Evolutionary conservation across 1,140 invertebrate species (phyloP), one percentile per base, ranked within the genome.

Genomic region (Aplysia californica): DNA sequence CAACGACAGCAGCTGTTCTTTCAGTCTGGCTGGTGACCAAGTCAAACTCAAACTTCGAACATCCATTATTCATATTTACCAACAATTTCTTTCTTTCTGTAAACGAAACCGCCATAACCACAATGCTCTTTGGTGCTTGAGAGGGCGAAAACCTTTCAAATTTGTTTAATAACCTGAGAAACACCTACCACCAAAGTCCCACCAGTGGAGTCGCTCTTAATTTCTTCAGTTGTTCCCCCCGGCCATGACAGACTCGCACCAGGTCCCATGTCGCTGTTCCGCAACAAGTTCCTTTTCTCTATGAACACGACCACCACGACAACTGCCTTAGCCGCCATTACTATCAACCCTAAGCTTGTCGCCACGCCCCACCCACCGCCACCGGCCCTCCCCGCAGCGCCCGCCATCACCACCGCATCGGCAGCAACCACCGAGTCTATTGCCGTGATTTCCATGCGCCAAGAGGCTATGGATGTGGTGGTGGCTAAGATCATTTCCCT

Each of bases 401-500:
- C 38, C 21, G 35, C 58, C 26, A 35, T 59, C 26, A 23, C 59
- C 3, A 23, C 26, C 69, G 2, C 35, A 23, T 1, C n/a, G 26
- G 35, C 3, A 0, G 21, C 21, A 26, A 31, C 23, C 23, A 10
- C 36, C 29, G 61, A 33, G 21, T 38, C 31, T 39, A 36, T 38
- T 15, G 66, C 33, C 70, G 29, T 21, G 20, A 38, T 31, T 4
- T 31, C 41, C 29, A 41, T 31, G 55, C 44, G 41, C 20, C 44
- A 81, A 29, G 82, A 83, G 35, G 83, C 83, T 39, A 86, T 86
- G 85, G 85, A 87, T 74, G 84, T 86, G 44, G 86, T 87, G 21
- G 85, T 85, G 36, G 84, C 85, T n/a, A 87, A 87, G 75, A 86
- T 87, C 41, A 79, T 87, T 33, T 82, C 85, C 10, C 78, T 87